Conservation (phyloP, 2,888 invertebrate genomes). For the Tetranychus piercei region DNA sequence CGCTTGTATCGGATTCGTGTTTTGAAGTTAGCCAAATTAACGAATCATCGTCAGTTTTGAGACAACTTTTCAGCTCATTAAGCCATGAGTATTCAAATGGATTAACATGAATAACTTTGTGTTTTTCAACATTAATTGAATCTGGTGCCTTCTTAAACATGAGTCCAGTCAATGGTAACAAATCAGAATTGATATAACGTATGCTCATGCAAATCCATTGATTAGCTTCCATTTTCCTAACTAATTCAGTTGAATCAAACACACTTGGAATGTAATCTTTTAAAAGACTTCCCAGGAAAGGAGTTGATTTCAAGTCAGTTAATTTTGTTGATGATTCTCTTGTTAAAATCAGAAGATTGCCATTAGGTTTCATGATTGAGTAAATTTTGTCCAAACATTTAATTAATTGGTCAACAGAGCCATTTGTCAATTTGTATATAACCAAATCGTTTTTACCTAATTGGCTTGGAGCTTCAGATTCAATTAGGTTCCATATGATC, state of each 20-base stretch:
- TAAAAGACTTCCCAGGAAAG: neutral
- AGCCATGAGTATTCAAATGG: neutral
- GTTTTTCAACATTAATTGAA: neutral
- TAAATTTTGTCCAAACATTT: neutral
- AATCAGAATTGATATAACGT: neutral
- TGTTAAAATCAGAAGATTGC: neutral
- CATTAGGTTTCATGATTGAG: neutral
- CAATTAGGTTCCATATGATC: neutral
- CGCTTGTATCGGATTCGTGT: neutral
- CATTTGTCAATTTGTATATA: neutral
- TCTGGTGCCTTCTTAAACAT: neutral
- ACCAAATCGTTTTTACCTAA: neutral
- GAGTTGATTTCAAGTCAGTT: neutral
- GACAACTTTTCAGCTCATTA: neutral
- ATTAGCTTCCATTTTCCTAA: neutral
- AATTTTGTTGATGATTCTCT: neutral
- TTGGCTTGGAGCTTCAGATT: neutral
- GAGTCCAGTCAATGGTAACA: neutral
- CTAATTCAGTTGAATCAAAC: neutral
- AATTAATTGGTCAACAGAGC: neutral
- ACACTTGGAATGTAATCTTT: neutral
- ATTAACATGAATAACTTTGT: neutral
- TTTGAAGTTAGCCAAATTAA: neutral
- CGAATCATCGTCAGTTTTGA: neutral
- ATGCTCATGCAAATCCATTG: neutral